Conservation (phyloP, 2,113 vertebrate genomes). For the Calcarius ornatus region DNA sequence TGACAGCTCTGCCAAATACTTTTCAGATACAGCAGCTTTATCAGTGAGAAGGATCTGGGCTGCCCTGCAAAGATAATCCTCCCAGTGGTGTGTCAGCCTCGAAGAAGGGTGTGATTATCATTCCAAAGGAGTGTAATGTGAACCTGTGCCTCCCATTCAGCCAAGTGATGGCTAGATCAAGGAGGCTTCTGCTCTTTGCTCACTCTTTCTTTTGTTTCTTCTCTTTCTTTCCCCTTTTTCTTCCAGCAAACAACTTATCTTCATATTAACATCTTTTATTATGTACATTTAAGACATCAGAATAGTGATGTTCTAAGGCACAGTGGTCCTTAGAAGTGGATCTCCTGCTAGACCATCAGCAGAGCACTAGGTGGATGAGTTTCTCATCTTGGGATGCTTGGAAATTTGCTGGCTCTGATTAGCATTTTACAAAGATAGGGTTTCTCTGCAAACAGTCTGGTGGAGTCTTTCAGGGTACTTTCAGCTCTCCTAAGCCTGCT, state of each 20-base stretch:
- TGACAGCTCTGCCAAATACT: constrained; percentile 18
- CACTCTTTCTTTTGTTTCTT: neutral
- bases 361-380: neutral
- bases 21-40: constrained; percentile 15
- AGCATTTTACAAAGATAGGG: neutral
- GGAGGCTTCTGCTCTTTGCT: neutral
- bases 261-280: neutral
- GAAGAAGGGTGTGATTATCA: constrained; percentile 38
- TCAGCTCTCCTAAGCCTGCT: neutral
- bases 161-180: neutral
- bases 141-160: constrained; percentile 2
- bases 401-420: neutral
- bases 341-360: neutral
- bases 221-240: neutral
- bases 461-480: neutral
- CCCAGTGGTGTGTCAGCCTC: constrained; percentile 30
- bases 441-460: neutral
- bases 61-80: constrained; percentile 20
- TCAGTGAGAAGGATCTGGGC: constrained; percentile 26
- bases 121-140: constrained; percentile 23
- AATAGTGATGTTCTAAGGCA: neutral
- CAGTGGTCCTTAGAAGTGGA: neutral
- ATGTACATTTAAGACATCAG: neutral
- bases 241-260: neutral
- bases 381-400: neutral